Base-by-base conservation (phyloP, 2,888 invertebrate genomes). In the Automeris io region DNA sequence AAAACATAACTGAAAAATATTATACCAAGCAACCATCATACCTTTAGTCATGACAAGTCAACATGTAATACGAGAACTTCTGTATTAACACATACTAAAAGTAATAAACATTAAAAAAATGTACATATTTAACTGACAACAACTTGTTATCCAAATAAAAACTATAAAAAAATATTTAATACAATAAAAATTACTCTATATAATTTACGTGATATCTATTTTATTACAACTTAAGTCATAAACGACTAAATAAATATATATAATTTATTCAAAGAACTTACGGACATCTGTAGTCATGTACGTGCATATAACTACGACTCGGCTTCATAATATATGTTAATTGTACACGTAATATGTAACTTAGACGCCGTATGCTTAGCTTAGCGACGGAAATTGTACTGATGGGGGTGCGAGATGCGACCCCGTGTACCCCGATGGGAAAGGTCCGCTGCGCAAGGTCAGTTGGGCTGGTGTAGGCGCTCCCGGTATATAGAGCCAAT, bases 221-320 rank as follows among this genome's bases (percentile, higher is more conserved):
- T n/a, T n/a, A n/a, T n/a, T n/a, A n/a, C n/a, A n/a, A n/a, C n/a
- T n/a, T n/a, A n/a, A n/a, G n/a, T n/a, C n/a, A n/a, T 19, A 19
- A 19, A 19, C 3, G 6, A 19, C 4, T 19, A 19, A 19, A 19
- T 5, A 6, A 19, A 19, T 5, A 19, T 16, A 35, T 6, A 24
- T n/a, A 36, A 33, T 21, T 18, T 25, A 40, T 11, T 12, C 5
- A 36, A 29, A 6, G 12, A 21, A 71, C 74, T 71, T 58, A 74
- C 75, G 60, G 61, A 36, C 75, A 76, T 2, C 70, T 56, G 18
- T 70, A 32, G 36, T 76, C 75, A 36, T 74, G 71, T 0, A 52
- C 40, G 16, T 74, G 73, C 0, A 42, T 46, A 9, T 68, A 67
- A 39, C 57, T 64, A 39, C 50, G 54, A 33, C 54, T 59, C 1